Evolutionary conservation across 1,140 invertebrate genomes (phyloP), one percentile per base, ranked within the genome.

Genomic region (Drosophila grimshawi): DNA sequence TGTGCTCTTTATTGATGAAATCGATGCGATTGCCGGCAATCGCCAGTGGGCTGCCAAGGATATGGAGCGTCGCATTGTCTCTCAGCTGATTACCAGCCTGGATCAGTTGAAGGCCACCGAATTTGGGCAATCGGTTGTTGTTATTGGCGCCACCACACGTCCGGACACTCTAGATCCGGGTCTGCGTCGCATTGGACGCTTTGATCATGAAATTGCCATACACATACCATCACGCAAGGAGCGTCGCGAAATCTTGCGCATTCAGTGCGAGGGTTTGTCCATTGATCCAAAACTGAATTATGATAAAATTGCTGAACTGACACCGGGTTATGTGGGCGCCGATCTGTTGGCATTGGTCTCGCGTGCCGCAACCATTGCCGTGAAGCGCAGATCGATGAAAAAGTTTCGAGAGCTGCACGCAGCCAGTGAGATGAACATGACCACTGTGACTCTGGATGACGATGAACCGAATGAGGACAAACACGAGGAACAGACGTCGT

Each of bases 261-360:
- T 98, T 35, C 92, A 94, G 61, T 94, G 93, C 93, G 97, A 82
- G 94, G 94, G 95, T 32, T 92, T 98, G 51, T 94, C 94, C 62
- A 90, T 99, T 5, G 93, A 94, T 59, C 80, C 94, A 29, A 94
- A 95, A 80, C 94, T 98, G 77, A 95, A 96, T 91, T 95, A 96
- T 73, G 92, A 94, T 68, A 92, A 93, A 39, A 93, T 99, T 51
- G 97, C 98, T 32, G 94, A 95, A 78, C 93, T 96, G 29, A 99
- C 98, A 37, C 98, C 98, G 5, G 98, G 98, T n/a, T 99, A 96
- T 94, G 98, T 99, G 39, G 98, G 98, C 27, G 98, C 97, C 7
- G 99, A 99, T 95, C 94, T 99, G 30, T 95, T 96, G 83, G 96
- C 97, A 0, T 93, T 99, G 37, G 95, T 96, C 2, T 94, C 96